Conservation (phyloP, 2,797 vertebrate species). For the Morelia viridis region DNA sequence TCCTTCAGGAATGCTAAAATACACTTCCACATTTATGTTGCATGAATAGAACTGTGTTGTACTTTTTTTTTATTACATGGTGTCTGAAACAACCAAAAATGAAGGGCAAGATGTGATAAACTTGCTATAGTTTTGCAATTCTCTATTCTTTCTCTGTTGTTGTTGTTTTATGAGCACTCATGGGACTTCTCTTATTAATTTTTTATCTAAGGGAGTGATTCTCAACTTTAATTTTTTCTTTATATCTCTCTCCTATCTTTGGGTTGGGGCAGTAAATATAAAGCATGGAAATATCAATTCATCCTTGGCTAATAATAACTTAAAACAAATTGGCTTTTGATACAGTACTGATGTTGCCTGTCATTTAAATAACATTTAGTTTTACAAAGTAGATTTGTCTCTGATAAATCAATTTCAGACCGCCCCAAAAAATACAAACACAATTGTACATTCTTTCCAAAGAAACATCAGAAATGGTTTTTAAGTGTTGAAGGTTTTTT, state of each 20-base stretch:
- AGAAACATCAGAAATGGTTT: slow-evolving; percentile 56
- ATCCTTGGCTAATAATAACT: slow-evolving; percentile 44
- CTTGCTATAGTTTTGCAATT: background rate
- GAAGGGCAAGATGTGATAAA: background rate
- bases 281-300: slow-evolving; percentile 43
- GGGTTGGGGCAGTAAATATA: slow-evolving; percentile 29
- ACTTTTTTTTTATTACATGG: background rate
- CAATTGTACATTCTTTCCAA: slow-evolving; percentile 52
- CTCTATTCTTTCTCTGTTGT: background rate
- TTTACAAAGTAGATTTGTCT: slow-evolving; percentile 42
- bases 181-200: background rate
- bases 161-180: background rate
- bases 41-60: background rate
- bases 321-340: slow-evolving; percentile 44
- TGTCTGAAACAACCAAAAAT: background rate
- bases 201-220: background rate
- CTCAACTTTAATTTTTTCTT: slow-evolving; percentile 17
- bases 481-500: slow-evolving; percentile 47
- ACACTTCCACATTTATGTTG: background rate
- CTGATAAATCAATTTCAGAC: slow-evolving; percentile 59
- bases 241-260: slow-evolving; percentile 27
- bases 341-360: slow-evolving; percentile 53
- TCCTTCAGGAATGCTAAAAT: background rate
- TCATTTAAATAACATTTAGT: slow-evolving; percentile 49
- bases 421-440: slow-evolving; percentile 48